A percentile compares a stretch with the other conserved stretches of the same genome.
phyloP scores from a whole-genome alignment of 2,113 vertebrate species.

The Sylvilagus bachmani region DNA sequence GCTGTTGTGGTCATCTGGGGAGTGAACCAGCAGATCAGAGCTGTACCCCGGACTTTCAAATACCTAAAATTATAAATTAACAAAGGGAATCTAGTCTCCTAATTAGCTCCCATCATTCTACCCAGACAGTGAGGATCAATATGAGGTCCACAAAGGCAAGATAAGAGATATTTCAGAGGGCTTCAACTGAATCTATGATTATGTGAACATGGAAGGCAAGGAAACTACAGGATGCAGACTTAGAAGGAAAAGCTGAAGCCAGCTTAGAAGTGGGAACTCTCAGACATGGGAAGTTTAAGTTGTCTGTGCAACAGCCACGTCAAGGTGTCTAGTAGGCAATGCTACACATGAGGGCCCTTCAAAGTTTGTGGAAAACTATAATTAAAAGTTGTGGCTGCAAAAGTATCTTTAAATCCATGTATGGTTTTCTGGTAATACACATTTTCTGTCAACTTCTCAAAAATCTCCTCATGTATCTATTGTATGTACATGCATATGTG shows the following conservation, averaged over 20 bases:
- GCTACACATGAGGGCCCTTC: too few relatives aligned
- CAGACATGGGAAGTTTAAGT: neutral
- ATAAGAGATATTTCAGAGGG: neutral
- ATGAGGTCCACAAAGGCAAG: neutral
- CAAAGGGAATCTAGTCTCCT: neutral
- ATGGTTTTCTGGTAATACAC: too few relatives aligned
- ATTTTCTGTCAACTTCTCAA: too few relatives aligned
- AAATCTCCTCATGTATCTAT: too few relatives aligned
- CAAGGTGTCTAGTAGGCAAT: neutral
- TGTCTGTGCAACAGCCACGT: neutral
- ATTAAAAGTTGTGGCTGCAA: too few relatives aligned
- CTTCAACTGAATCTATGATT: neutral
- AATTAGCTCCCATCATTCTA: neutral
- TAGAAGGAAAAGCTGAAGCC: neutral
- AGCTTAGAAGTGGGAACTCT: neutral
- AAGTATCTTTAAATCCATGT: too few relatives aligned
- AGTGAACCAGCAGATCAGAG: too few relatives aligned
- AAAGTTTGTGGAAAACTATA: too few relatives aligned
- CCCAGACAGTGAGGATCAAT: neutral
- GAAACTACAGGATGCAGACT: neutral
- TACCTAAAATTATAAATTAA: neutral
- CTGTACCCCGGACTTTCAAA: too few relatives aligned
- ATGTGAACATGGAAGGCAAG: neutral
- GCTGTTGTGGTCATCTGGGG: too few relatives aligned
- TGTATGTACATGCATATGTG: neutral